Evolutionary conservation across 2,888 invertebrate genomes (phyloP).

Genomic region (Amphipoea lucens): DNA sequence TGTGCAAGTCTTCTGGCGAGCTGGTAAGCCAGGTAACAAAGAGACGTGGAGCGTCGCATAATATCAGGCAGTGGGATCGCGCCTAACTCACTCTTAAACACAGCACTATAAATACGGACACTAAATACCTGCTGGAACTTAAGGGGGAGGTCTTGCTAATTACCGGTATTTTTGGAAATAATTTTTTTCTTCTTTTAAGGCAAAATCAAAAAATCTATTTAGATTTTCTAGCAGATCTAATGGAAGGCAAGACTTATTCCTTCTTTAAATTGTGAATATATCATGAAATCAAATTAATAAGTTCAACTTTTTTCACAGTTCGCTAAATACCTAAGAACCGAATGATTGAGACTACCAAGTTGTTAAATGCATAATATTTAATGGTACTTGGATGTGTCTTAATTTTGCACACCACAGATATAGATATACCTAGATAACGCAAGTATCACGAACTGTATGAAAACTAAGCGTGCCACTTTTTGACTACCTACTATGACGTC

Average conservation of each 20-base stretch:
- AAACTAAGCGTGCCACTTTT: too few relatives aligned
- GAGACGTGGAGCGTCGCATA: conserved; percentile 59
- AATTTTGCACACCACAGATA: neutral
- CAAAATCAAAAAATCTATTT: neutral
- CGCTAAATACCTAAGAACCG: neutral
- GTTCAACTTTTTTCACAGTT: neutral
- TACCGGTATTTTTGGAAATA: conserved; percentile 2
- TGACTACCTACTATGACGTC: too few relatives aligned
- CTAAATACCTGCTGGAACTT: conserved; percentile 83
- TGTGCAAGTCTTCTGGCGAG: conserved; percentile 11
- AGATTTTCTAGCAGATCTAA: neutral
- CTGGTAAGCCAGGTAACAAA: conserved; percentile 63
- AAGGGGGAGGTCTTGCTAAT: conserved; percentile 74
- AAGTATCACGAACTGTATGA: too few relatives aligned
- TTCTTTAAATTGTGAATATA: neutral
- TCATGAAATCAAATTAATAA: neutral
- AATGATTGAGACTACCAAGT: neutral
- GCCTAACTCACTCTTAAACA: conserved; percentile 78
- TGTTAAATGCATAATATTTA: neutral
- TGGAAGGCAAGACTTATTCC: neutral
- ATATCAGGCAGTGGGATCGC: conserved; percentile 61
- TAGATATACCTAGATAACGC: too few relatives aligned
- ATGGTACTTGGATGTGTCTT: neutral
- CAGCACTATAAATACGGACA: conserved; percentile 80
- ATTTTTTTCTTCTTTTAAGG: too few relatives aligned